Conservation (phyloP, 30 jellyfish, hydroid and myxozoan genomes). For the Nemopilema nomurai region DNA sequence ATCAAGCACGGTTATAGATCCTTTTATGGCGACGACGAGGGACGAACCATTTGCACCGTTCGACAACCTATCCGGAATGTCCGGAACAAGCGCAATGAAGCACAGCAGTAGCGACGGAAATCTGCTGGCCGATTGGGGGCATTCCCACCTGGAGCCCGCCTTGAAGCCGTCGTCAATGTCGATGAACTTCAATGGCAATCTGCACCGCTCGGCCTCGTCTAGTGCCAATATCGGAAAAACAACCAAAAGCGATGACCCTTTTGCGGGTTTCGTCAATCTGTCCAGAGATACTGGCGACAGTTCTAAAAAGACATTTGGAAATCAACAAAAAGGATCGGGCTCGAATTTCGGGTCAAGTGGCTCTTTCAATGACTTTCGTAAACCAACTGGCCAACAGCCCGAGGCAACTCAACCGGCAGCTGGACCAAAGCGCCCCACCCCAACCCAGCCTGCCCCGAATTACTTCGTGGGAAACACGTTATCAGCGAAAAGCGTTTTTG, state of each 20-base stretch:
- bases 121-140: slow-evolving; percentile 59
- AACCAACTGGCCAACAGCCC: background rate
- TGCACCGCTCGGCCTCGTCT: slow-evolving; percentile 37
- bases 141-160: slow-evolving; percentile 28
- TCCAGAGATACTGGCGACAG: slow-evolving; percentile 7
- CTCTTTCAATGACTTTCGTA: slow-evolving; percentile 8
- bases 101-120: slow-evolving; percentile 73
- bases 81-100: slow-evolving; percentile 23
- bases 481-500: slow-evolving; percentile 51
- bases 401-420: slow-evolving; percentile 4
- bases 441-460: slow-evolving; percentile 54
- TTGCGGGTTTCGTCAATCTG: slow-evolving; percentile 76
- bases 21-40: slow-evolving; percentile 6
- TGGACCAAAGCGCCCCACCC: slow-evolving; percentile 14
- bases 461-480: slow-evolving; percentile 34
- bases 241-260: slow-evolving; percentile 61
- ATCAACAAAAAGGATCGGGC: slow-evolving; percentile 19
- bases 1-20: slow-evolving; percentile 29
- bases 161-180: slow-evolving; percentile 22
- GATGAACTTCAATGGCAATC: background rate
- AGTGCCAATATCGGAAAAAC: slow-evolving; percentile 13
- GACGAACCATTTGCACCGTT: slow-evolving; percentile 10
- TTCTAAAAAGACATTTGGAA: background rate
- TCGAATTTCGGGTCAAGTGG: slow-evolving; percentile 33
- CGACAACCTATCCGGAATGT: background rate